A percentile compares a stretch with the other conserved stretches of the same genome.
Evolutionary conservation across 2,888 invertebrate genomes (phyloP).

Genomic region (Drosophila borborema): DNA sequence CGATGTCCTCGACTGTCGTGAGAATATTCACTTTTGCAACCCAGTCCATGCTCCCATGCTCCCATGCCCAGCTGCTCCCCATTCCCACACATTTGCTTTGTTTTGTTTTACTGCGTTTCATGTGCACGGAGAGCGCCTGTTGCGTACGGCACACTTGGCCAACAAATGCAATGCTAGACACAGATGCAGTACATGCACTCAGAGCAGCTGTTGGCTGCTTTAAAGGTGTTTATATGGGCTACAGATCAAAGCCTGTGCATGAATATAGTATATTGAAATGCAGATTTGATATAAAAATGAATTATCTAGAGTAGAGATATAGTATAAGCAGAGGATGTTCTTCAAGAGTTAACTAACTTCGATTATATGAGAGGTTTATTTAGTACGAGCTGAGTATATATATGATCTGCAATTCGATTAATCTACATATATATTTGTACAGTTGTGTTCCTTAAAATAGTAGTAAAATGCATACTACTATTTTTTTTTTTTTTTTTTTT

Average conservation of each 20-base stretch:
- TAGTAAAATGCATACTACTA: not conserved
- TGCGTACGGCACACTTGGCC: slow-evolving; percentile 25
- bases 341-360: not conserved
- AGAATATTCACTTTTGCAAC: slow-evolving; percentile 67
- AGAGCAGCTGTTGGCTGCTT: not conserved
- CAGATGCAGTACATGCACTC: not conserved
- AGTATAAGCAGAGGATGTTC: too few relatives aligned
- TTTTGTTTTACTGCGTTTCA: slow-evolving; percentile 27
- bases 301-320: too few relatives aligned
- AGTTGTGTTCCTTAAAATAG: not conserved
- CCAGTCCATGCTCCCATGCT: not conserved
- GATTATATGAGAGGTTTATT: too few relatives aligned
- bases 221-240: slow-evolving; percentile 4
- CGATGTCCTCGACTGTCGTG: slow-evolving; percentile 74
- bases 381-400: too few relatives aligned
- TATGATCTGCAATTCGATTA: not conserved
- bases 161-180: slow-evolving; percentile 12
- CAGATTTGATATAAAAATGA: too few relatives aligned
- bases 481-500: too few relatives aligned
- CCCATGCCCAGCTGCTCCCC: slow-evolving; percentile 2
- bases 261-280: too few relatives aligned
- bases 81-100: not conserved
- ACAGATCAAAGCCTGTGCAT: too few relatives aligned
- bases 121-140: slow-evolving; percentile 38
- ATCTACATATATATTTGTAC: not conserved